These are phyloP conservation scores for Lucinisca nassula DNA, from an alignment of 2,888 invertebrate species.

Conservation along the genomic window DNA sequence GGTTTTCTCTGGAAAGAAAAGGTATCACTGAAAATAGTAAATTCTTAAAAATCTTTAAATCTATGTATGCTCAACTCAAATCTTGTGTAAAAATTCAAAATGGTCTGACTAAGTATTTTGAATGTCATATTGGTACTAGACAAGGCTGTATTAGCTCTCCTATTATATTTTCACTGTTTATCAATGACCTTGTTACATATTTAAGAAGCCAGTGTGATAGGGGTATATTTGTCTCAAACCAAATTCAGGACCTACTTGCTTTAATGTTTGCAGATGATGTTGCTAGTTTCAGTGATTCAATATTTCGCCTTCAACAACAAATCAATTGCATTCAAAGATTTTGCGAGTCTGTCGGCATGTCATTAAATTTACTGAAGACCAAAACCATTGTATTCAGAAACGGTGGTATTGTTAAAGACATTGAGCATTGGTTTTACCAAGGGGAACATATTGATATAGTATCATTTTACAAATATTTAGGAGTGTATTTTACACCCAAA, in stretches of 20 bases:
- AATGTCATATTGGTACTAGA: slow-evolving; percentile 4
- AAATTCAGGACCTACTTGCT: slow-evolving; percentile 6
- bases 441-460: not conserved
- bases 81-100: not conserved
- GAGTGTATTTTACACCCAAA: slow-evolving; percentile 19
- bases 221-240: slow-evolving; percentile 3
- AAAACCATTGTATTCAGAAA: slow-evolving; percentile 24
- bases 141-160: slow-evolving; percentile 21
- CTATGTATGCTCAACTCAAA: slow-evolving; percentile 1
- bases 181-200: slow-evolving; percentile 12
- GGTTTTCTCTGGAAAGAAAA: not conserved
- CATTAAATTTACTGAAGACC: slow-evolving; percentile 15
- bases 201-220: not conserved
- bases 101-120: not conserved
- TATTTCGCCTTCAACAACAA: slow-evolving; percentile 12
- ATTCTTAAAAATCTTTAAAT: not conserved
- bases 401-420: not conserved
- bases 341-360: slow-evolving; percentile 26
- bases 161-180: slow-evolving; percentile 18
- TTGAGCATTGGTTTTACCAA: slow-evolving; percentile 18
- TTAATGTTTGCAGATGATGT: slow-evolving; percentile 34
- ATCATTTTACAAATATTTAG: slow-evolving; percentile 33
- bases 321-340: slow-evolving; percentile 16
- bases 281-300: slow-evolving; percentile 18
- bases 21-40: slow-evolving; percentile 8